Conservation (phyloP, 2,113 vertebrate genomes). For the Saguinus midas region DNA sequence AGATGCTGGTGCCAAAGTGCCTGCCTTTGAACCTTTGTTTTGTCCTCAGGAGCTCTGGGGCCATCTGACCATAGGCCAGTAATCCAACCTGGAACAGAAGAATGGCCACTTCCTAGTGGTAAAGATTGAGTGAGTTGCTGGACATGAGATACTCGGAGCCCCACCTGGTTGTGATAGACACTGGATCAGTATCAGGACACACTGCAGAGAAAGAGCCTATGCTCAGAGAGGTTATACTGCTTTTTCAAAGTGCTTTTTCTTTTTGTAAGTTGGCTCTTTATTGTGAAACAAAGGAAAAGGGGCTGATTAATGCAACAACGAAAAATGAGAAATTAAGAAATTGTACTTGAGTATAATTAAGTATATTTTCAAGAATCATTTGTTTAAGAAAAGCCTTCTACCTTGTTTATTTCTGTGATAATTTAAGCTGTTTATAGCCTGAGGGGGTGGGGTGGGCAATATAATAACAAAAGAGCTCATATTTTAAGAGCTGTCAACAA, state of each 20-base stretch:
- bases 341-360: not conserved
- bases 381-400: not conserved
- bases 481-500: not conserved
- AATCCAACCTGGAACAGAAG: not conserved
- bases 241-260: not conserved
- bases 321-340: not conserved
- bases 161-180: rapidly evolving
- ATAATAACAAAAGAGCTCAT: not conserved
- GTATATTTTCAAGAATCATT: not conserved
- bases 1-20: no score
- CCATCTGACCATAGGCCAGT: not conserved
- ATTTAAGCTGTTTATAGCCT: not conserved
- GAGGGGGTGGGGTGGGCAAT: not conserved
- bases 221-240: not conserved
- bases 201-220: not conserved
- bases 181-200: rapidly evolving
- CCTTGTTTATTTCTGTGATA: not conserved
- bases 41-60: not conserved
- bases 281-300: not conserved
- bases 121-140: not conserved
- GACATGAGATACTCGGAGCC: not conserved
- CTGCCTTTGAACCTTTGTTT: not conserved
- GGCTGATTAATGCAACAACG: not conserved
- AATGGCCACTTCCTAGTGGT: rapidly evolving
- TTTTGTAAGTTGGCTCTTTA: not conserved